A percentile compares a stretch with the other conserved stretches of the same genome.
phyloP scores from a whole-genome alignment of 2,888 invertebrate genomes.

The Encarsia formosa region DNA sequence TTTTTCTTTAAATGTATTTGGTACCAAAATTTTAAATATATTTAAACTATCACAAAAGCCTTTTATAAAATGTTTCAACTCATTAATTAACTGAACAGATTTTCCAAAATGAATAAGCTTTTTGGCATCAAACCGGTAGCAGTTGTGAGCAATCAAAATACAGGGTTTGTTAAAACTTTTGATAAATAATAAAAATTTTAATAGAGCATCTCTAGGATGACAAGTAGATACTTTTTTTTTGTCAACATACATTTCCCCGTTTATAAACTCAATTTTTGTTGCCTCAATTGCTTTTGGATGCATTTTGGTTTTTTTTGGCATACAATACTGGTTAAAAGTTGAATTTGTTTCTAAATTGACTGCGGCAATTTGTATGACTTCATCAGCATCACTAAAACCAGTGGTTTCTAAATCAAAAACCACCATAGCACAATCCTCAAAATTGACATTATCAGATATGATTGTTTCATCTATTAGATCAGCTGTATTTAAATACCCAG shows the following conservation, averaged over 20 bases:
- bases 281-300: slow-evolving; percentile 1
- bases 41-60: slow-evolving; percentile 1
- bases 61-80: slow-evolving; percentile 6
- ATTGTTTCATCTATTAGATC: slow-evolving; percentile 3
- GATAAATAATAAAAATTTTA: slow-evolving; percentile 9
- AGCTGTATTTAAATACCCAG: slow-evolving; percentile 4
- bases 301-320: slow-evolving; percentile 2
- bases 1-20: not conserved
- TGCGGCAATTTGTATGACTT: slow-evolving; percentile 18
- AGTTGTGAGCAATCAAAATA: slow-evolving; percentile 6
- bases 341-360: not conserved
- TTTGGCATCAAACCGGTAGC: slow-evolving; percentile 4
- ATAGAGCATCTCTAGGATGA: slow-evolving; percentile 4
- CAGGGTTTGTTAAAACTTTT: slow-evolving; percentile 3
- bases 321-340: no score
- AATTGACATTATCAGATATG: not conserved
- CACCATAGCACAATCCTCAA: slow-evolving; percentile 4
- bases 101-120: slow-evolving; percentile 4
- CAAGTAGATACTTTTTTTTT: not conserved
- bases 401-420: slow-evolving; percentile 24
- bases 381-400: slow-evolving; percentile 8
- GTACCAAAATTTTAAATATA: not conserved
- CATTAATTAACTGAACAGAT: slow-evolving; percentile 6
- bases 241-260: slow-evolving; percentile 1
- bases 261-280: not conserved